Evolutionary conservation across 2,113 vertebrate species (phyloP).

Genomic region (Epinephelus cyanopodus): DNA sequence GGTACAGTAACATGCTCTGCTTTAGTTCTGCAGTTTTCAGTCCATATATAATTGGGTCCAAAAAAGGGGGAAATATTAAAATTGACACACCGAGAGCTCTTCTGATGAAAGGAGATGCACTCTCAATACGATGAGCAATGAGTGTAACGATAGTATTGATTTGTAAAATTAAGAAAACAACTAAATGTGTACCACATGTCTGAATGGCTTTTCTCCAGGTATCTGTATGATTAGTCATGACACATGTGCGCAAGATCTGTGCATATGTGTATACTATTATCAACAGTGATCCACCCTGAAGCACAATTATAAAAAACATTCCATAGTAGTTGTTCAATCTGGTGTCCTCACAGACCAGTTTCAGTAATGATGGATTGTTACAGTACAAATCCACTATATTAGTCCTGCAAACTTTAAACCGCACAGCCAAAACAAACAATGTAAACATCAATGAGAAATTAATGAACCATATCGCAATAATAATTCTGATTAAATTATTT

Average conservation of each 20-base stretch:
- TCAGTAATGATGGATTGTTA: conserved; percentile 75
- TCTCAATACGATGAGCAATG: conserved; percentile 59
- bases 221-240: conserved; percentile 49
- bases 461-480: conserved; percentile 56
- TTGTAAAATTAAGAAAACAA: conserved; percentile 70
- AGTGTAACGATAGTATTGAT: conserved; percentile 53
- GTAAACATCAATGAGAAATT: conserved; percentile 6
- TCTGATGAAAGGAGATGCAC: conserved; percentile 47
- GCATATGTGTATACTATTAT: conserved; percentile 70
- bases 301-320: background rate
- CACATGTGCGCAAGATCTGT: conserved; percentile 71
- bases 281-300: conserved; percentile 24
- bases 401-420: conserved; percentile 65
- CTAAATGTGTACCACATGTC: conserved; percentile 76
- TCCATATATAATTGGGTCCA: conserved; percentile 79
- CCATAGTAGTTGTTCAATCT: conserved; percentile 71
- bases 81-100: conserved; percentile 65
- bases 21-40: conserved; percentile 73
- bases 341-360: conserved; percentile 71
- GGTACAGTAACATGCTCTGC: conserved; percentile 25
- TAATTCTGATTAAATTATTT: conserved; percentile 54
- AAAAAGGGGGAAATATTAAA: conserved; percentile 72
- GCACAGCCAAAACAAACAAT: conserved; percentile 24
- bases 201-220: conserved; percentile 74
- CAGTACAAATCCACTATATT: conserved; percentile 74